Evolutionary conservation across 1,140 invertebrate genomes (phyloP), one percentile per base, ranked within the genome.

Genomic region (Magallana ariakensis): DNA sequence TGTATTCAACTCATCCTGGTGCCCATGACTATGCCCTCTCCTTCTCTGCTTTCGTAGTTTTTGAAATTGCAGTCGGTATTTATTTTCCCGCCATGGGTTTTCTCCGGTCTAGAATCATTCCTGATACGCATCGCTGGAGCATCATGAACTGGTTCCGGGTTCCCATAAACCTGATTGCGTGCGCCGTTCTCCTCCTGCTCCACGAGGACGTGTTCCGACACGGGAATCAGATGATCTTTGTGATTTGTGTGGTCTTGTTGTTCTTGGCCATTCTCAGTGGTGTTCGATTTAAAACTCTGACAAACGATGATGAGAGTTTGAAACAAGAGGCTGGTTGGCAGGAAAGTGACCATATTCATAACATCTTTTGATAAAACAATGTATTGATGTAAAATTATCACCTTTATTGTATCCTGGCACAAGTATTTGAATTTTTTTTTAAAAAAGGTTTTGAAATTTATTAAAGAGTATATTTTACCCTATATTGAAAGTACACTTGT

Each of bases 21-120:
- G 88, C 91, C 19, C 85, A 91, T 22, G 53, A 93, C 22, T 58
- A 84, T 19, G 89, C 91, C 80, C 70, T 96, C 0, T 95, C 96
- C 15, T 96, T 96, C 88, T 57, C 95, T 19, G 94, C 96, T n/a
- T 97, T 97, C 92, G 92, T 97, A 6, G 10, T 96, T 5, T 95
- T 96, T 86, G 96, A 97, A 94, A 92, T 96, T 75, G 95, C 95
- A 56, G 95, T 95, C 46, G 94, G 94, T 2, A 90, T 95, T 6
- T 95, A 95, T 88, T 95, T 95, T 89, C 94, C 94, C 62, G 90
- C 96, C 9, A 96, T 97, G 92, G 95, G 95, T 5, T 96, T 95
- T 87, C 92, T 97, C 11, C 94, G 96, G 58, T 95, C 96, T 87
- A 93, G 95, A 87, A 95, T 96, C 46, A 95, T 97, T 85, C 96